phyloP scores from a whole-genome alignment of 2,113 vertebrate genomes.

The Galemys pyrenaicus region DNA sequence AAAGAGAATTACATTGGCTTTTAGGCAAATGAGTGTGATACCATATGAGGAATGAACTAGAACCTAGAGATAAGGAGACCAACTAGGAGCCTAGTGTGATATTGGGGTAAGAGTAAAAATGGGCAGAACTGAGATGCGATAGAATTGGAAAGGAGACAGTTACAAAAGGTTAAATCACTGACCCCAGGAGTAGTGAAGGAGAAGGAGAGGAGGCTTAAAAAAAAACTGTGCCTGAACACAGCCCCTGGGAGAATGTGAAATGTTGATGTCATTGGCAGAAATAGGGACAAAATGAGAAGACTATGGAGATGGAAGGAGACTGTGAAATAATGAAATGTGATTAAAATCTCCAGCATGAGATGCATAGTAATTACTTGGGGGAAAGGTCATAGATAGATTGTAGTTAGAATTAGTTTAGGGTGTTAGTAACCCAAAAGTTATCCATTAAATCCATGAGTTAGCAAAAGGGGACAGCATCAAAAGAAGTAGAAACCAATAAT shows the following conservation, averaged over 20 bases:
- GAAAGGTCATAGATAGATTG: not conserved
- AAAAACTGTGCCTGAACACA: not conserved
- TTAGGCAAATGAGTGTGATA: not conserved
- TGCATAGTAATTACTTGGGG: not conserved
- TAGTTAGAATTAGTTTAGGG: not conserved
- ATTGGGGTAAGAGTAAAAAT: not conserved
- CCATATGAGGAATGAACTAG: not conserved
- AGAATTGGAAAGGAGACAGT: not conserved
- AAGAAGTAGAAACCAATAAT: not conserved
- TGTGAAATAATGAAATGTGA: not conserved
- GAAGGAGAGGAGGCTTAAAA: not conserved
- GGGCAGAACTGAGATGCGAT: not conserved
- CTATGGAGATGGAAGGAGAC: not conserved
- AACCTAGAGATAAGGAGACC: not conserved
- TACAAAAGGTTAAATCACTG: not conserved
- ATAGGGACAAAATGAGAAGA: not conserved
- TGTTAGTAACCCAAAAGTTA: not conserved
- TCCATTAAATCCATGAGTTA: not conserved
- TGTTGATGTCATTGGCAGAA: not conserved
- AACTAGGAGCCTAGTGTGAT: not conserved
- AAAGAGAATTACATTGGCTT: not conserved
- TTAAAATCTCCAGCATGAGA: not conserved
- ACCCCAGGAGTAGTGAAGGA: not conserved
- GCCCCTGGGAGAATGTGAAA: not conserved
- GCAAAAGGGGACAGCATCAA: not conserved